Percentiles rank a stretch among this genome's conserved stretches.
phyloP scores from a whole-genome alignment of 2,888 invertebrate species.

The Monopis laevigella region DNA sequence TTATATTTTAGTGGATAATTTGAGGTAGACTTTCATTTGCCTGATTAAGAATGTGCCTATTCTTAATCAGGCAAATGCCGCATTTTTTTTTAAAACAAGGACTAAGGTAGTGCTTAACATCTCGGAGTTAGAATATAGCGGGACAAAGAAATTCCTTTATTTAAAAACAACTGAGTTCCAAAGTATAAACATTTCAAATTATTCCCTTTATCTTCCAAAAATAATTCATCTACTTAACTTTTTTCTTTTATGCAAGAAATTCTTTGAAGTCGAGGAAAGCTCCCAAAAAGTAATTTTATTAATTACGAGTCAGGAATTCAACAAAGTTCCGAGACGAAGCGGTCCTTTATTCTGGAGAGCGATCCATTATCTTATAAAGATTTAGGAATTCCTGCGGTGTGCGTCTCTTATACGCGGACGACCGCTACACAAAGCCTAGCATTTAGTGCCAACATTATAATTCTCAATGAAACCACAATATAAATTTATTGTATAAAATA shows the following conservation, averaged over 20 bases:
- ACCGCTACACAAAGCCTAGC: too few species aligned
- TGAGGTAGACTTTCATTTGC: too few species aligned
- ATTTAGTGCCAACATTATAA: too few species aligned
- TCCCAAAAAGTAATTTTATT: conserved; percentile 68
- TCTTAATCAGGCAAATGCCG: too few species aligned
- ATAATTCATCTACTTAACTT: conserved; percentile 66
- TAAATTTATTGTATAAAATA: too few species aligned
- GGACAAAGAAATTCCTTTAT: conserved; percentile 23
- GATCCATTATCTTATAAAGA: conserved; percentile 67
- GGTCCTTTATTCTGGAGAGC: conserved; percentile 59
- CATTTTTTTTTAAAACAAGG: too few species aligned
- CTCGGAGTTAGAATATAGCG: too few species aligned
- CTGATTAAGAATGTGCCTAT: too few species aligned
- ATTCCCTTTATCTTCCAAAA: conserved; percentile 63
- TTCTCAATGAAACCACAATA: too few species aligned
- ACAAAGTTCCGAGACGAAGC: conserved; percentile 59
- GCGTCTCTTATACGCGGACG: conserved; percentile 24
- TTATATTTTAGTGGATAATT: too few species aligned
- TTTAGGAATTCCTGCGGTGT: conserved; percentile 63
- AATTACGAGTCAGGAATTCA: conserved; percentile 67
- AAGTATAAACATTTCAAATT: conserved; percentile 56
- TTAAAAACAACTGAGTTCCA: conserved; percentile 33
- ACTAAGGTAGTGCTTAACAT: too few species aligned
- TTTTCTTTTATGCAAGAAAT: conserved; percentile 62
- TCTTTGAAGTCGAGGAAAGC: conserved; percentile 66